Percentiles rank a stretch among this genome's conserved stretches.
phyloP scores from a whole-genome alignment of 92 coral and sea anemone genomes.

The Desmophyllum pertusum region DNA sequence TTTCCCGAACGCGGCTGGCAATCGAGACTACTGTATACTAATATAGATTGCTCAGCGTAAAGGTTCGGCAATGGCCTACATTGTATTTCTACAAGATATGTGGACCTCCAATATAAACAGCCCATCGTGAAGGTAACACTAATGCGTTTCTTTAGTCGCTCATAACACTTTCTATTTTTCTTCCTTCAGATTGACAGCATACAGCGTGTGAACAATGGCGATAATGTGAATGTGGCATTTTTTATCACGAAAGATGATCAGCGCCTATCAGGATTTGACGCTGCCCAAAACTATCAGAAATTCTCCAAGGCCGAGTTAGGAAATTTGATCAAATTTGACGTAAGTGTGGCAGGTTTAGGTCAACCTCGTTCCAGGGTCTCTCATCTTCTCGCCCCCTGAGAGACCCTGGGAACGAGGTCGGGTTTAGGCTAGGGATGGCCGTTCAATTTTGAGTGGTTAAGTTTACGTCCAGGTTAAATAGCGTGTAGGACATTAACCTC shows the following conservation, averaged over 20 bases:
- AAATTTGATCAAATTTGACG: constrained; percentile 51
- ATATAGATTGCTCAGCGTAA: too few relatives aligned
- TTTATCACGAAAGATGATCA: constrained; percentile 58
- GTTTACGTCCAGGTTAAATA: neutral
- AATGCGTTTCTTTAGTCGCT: neutral
- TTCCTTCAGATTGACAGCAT: constrained; percentile 70
- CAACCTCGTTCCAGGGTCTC: too few relatives aligned
- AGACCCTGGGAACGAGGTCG: neutral
- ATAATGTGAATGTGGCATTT: constrained; percentile 66
- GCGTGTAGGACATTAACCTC: neutral
- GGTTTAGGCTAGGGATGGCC: too few relatives aligned
- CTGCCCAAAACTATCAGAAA: constrained; percentile 58
- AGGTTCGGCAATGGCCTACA: too few relatives aligned
- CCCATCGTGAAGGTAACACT: neutral
- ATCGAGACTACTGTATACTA: too few relatives aligned
- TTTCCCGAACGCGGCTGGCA: too few relatives aligned
- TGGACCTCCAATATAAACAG: neutral
- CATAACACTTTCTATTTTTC: neutral
- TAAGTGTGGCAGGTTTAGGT: constrained; percentile 25
- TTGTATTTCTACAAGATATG: too few relatives aligned
- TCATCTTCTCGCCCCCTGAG: too few relatives aligned
- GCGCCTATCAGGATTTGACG: constrained; percentile 58
- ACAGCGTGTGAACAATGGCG: constrained; percentile 56
- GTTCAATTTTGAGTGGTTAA: neutral
- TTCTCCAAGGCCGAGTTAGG: constrained; percentile 45